phyloP scores from a whole-genome alignment of 1,140 invertebrate species.

The Papilio aristodemus region DNA sequence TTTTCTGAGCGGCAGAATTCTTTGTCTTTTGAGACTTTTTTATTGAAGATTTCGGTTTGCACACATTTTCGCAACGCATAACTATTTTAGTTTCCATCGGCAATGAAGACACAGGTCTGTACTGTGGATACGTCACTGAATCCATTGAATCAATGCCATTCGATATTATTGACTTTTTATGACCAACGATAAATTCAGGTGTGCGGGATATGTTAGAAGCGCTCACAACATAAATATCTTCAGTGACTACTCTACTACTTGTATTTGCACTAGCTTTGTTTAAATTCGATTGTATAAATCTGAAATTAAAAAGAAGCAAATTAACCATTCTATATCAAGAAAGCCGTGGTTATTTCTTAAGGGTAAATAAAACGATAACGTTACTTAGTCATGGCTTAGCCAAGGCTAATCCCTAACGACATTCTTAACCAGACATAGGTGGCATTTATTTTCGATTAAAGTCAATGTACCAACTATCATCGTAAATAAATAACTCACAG shows the following conservation, averaged over 20 bases:
- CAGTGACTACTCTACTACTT: neutral
- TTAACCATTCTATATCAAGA: neutral
- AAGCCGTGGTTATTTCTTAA: neutral
- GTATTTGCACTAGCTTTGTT: neutral
- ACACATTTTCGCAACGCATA: slow-evolving; percentile 54
- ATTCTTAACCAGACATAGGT: too few species aligned
- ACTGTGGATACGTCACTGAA: slow-evolving; percentile 43
- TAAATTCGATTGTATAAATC: slow-evolving; percentile 28
- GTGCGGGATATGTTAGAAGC: slow-evolving; percentile 32
- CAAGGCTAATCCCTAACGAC: too few species aligned
- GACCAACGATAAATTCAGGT: slow-evolving; percentile 29
- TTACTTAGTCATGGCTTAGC: too few species aligned
- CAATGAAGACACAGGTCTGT: slow-evolving; percentile 57
- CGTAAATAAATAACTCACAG: too few species aligned
- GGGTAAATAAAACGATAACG: too few species aligned
- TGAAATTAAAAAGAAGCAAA: neutral
- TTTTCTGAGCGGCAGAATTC: slow-evolving; percentile 45
- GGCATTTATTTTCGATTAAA: too few species aligned
- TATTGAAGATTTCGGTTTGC: slow-evolving; percentile 26
- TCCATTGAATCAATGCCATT: slow-evolving; percentile 37
- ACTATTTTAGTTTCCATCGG: slow-evolving; percentile 63
- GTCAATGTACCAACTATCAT: too few species aligned
- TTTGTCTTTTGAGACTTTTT: slow-evolving; percentile 37
- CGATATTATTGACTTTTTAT: slow-evolving; percentile 32
- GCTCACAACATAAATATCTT: slow-evolving; percentile 38